A percentile compares a stretch with the other conserved stretches of the same genome.
These are phyloP conservation scores for Istiophorus platypterus DNA, from an alignment of 2,113 vertebrate species.

Conservation along the genomic window DNA sequence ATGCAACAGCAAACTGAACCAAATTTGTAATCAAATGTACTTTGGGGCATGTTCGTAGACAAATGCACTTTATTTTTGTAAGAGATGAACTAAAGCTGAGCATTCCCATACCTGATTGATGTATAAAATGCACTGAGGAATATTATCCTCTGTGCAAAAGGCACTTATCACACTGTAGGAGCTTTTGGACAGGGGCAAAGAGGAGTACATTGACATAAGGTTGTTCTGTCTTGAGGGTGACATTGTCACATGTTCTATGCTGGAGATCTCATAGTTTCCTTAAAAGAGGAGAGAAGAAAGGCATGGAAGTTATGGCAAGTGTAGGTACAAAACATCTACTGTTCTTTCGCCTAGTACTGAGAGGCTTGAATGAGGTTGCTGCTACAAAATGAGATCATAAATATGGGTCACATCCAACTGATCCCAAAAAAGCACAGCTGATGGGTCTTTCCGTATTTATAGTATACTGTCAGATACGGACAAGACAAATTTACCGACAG, in stretches of 20 bases:
- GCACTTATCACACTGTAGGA: conserved; percentile 87
- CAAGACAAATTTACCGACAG: conserved; percentile 84
- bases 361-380: conserved; percentile 47
- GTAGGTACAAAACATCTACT: neutral
- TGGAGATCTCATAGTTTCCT: conserved; percentile 87
- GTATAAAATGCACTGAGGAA: conserved; percentile 91
- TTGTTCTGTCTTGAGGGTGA: conserved; percentile 86
- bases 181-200: conserved; percentile 85
- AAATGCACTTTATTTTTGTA: neutral
- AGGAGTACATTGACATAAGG: conserved; percentile 82
- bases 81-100: neutral
- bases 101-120: conserved; percentile 89
- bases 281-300: conserved; percentile 50
- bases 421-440: conserved; percentile 12
- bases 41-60: neutral
- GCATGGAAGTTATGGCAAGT: neutral
- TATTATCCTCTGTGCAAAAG: conserved; percentile 96
- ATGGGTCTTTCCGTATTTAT: conserved; percentile 35
- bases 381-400: conserved; percentile 66
- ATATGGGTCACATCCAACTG: conserved; percentile 66
- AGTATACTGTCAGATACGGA: neutral
- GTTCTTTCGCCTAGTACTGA: neutral
- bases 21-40: no score
- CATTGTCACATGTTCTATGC: conserved; percentile 87
- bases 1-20: neutral